Evolutionary conservation across 2,113 vertebrate genomes (phyloP).

Genomic region (Heterotis niloticus): DNA sequence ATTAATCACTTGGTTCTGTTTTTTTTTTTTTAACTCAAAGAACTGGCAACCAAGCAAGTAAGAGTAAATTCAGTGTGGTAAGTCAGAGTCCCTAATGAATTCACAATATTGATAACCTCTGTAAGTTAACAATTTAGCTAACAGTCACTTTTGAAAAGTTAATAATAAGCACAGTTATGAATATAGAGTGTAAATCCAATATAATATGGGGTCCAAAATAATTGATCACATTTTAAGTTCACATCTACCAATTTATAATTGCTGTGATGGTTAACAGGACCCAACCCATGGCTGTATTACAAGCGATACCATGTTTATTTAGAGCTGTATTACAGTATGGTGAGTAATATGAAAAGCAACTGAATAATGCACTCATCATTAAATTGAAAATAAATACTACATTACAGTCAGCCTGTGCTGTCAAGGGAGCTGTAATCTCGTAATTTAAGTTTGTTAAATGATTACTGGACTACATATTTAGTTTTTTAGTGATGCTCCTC

Average conservation of each 20-base stretch:
- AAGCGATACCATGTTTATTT: too few relatives aligned
- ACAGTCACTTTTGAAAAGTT: background rate
- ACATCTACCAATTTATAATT: too few relatives aligned
- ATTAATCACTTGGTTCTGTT: background rate
- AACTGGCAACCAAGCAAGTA: slow-evolving; percentile 69
- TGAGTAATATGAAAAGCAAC: too few relatives aligned
- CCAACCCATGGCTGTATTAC: too few relatives aligned
- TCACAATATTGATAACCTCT: background rate
- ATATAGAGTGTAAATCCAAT: background rate
- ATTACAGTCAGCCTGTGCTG: background rate
- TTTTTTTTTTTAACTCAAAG: slow-evolving; percentile 44
- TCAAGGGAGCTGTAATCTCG: background rate
- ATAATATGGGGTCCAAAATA: background rate
- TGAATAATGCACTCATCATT: background rate
- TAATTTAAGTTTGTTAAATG: too few relatives aligned
- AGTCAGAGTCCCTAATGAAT: slow-evolving; percentile 30
- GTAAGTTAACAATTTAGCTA: too few relatives aligned
- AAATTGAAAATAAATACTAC: background rate
- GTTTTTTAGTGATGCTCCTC: too few relatives aligned
- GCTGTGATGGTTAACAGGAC: too few relatives aligned
- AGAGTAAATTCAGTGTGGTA: slow-evolving; percentile 74
- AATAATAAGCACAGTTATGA: too few relatives aligned
- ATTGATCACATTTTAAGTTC: too few relatives aligned
- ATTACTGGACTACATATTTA: too few relatives aligned
- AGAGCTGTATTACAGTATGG: too few relatives aligned